Evolutionary conservation across 2,113 vertebrate species (phyloP), one percentile per base, ranked within the genome.

Genomic region (Lycaon pictus): DNA sequence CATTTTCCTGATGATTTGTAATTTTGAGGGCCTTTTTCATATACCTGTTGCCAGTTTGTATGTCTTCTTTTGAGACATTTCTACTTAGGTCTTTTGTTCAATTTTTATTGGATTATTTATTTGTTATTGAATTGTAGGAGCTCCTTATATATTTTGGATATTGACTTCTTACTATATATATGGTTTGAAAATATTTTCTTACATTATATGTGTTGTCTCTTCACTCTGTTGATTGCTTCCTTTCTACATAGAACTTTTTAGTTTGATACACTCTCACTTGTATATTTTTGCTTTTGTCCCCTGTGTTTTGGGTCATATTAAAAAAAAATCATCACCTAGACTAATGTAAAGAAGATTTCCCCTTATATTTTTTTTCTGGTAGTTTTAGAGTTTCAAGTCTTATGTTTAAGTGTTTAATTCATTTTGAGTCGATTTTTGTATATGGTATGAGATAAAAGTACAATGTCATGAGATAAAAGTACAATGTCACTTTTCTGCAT

Each of bases 351-450:
- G 22, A 79, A 84, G 0, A 3, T 74, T 74, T 53, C 12, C 35
- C 16, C 7, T 23, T 92, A 20, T 84, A 27, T 74, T 92, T 84
- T 92, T 22, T 22, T 74, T 92, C 16, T 74, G 53, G 29, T 53
- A 55, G 43, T 85, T 93, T 85, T 55, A 93, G 48, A 93, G 48
- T 65, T 65, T 93, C 43, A 55, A 48, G n/a, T 86, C 62, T 85
- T 62, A 43, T 65, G 11, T 65, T 86, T 86, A 77, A 77, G 48
- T 67, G 4, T 32, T 65, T 74, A 65, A 55, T 93, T 7, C 25
- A 86, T 65, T 93, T 86, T 77, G 48, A 43, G 8, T 77, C 77
- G 56, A 29, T 43, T 76, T 37, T 65, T 77, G 17, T 37, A 29
- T 37, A 35, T 43, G 53, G 48, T 76, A 81, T 93, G 56, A 63